These are phyloP conservation scores for Auanema sp. DNA, from an alignment of 2,888 invertebrate genomes.

Conservation along the genomic window DNA sequence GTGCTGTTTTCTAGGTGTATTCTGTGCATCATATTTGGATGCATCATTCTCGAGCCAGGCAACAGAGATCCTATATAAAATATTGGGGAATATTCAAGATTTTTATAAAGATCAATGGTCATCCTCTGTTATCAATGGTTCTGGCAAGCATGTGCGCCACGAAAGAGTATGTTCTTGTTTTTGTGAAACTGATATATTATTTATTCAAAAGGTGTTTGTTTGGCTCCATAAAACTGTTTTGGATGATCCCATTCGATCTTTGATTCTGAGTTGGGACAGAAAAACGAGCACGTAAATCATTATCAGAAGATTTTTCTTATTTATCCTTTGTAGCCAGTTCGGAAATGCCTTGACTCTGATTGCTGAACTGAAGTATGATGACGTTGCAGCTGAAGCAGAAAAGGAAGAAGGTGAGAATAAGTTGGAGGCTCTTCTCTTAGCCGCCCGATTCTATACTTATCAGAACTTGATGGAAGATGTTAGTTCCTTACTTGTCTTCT, in stretches of 20 bases:
- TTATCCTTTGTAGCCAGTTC: slow-evolving; percentile 9
- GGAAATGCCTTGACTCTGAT: slow-evolving; percentile 16
- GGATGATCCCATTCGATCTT: slow-evolving; percentile 13
- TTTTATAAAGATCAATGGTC: slow-evolving; percentile 14
- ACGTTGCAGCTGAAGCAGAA: slow-evolving; percentile 11
- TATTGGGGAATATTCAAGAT: neutral
- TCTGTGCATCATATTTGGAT: slow-evolving; percentile 20
- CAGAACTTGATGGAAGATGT: slow-evolving; percentile 14
- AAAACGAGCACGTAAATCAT: neutral
- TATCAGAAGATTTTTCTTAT: neutral
- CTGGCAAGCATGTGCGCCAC: slow-evolving; percentile 17
- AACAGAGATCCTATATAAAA: slow-evolving; percentile 17
- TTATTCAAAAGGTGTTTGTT: slow-evolving; percentile 14
- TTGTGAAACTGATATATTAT: neutral
- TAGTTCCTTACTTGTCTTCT: neutral
- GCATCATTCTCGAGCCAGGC: slow-evolving; percentile 16
- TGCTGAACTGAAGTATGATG: slow-evolving; percentile 14
- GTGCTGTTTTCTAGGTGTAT: slow-evolving; percentile 15
- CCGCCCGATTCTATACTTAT: slow-evolving; percentile 18
- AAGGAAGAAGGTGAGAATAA: neutral
- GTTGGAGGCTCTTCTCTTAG: slow-evolving; percentile 17
- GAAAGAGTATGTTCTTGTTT: slow-evolving; percentile 15
- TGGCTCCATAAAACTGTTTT: slow-evolving; percentile 24
- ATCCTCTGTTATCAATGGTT: neutral
- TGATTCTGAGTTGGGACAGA: neutral